A percentile compares a stretch with the other conserved stretches of the same genome.
Evolutionary conservation across 2,113 vertebrate genomes (phyloP).

Genomic region (Heteronetta atricapilla): DNA sequence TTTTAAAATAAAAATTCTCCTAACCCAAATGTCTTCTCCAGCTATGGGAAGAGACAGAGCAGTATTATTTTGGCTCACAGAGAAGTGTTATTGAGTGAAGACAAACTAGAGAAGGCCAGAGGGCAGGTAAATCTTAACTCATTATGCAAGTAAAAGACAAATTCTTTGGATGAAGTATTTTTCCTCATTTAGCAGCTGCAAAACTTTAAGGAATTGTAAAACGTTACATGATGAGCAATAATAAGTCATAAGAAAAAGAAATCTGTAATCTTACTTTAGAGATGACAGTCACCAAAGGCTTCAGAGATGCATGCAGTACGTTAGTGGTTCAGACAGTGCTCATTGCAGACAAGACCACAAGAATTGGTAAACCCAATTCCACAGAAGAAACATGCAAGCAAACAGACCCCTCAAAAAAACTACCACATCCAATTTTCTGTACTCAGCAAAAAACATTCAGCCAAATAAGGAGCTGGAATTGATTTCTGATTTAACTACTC

Average conservation of each 20-base stretch:
- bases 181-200: not conserved
- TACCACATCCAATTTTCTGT: not conserved
- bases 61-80: not conserved
- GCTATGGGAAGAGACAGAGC: not conserved
- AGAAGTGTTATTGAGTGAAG: not conserved
- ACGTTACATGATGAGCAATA: not conserved
- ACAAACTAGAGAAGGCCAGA: not conserved
- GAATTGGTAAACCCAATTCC: not conserved
- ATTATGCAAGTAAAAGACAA: not conserved
- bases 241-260: not conserved
- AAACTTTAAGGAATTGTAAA: not conserved
- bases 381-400: not conserved
- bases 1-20: not conserved
- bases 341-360: not conserved
- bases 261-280: not conserved
- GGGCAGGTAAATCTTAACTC: not conserved
- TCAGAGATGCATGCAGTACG: rapidly evolving
- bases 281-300: not conserved
- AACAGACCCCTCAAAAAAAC: not conserved
- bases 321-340: not conserved
- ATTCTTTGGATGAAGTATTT: not conserved
- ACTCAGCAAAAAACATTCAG: not conserved
- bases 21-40: not conserved
- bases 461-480: not conserved
- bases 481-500: constrained; percentile 17